These are phyloP conservation scores for Vollenhovia emeryi DNA, from an alignment of 1,140 invertebrate species.

Conservation along the genomic window DNA sequence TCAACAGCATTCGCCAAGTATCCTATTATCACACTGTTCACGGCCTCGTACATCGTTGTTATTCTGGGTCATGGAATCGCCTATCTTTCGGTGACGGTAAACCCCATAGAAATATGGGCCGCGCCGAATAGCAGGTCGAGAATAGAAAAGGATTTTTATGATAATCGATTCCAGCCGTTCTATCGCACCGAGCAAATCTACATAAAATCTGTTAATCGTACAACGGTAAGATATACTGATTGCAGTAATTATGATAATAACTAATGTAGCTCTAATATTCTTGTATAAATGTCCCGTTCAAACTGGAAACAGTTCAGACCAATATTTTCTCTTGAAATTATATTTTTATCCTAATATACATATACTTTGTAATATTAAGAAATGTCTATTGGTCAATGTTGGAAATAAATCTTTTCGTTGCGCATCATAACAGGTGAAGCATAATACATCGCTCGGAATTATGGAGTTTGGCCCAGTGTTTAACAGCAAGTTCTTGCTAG, in stretches of 20 bases:
- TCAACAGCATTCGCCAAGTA: constrained; percentile 87
- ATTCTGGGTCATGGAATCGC: constrained; percentile 88
- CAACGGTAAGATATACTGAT: constrained; percentile 80
- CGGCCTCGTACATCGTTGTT: constrained; percentile 86
- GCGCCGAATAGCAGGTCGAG: constrained; percentile 90
- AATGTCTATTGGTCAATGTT: neutral
- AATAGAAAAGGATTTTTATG: constrained; percentile 93
- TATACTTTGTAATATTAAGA: neutral
- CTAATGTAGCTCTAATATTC: neutral
- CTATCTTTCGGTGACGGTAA: constrained; percentile 90
- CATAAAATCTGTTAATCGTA: constrained; percentile 85
- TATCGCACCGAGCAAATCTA: constrained; percentile 96
- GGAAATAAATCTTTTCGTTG: neutral
- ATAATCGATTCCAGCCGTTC: constrained; percentile 94
- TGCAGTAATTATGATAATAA: neutral
- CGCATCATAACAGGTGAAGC: constrained; percentile 52
- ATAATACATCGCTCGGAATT: constrained; percentile 75
- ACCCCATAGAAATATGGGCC: constrained; percentile 97
- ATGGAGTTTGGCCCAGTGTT: constrained; percentile 89
- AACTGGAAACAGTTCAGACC: neutral
- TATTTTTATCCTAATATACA: neutral
- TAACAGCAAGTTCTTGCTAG: constrained; percentile 88
- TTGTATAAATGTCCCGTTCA: neutral
- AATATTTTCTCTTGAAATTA: neutral
- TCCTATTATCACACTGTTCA: constrained; percentile 87